Percentiles rank a stretch among this genome's conserved stretches.
phyloP scores from a whole-genome alignment of 92 coral and sea anemone species.

The Epizoanthus scotinus region DNA sequence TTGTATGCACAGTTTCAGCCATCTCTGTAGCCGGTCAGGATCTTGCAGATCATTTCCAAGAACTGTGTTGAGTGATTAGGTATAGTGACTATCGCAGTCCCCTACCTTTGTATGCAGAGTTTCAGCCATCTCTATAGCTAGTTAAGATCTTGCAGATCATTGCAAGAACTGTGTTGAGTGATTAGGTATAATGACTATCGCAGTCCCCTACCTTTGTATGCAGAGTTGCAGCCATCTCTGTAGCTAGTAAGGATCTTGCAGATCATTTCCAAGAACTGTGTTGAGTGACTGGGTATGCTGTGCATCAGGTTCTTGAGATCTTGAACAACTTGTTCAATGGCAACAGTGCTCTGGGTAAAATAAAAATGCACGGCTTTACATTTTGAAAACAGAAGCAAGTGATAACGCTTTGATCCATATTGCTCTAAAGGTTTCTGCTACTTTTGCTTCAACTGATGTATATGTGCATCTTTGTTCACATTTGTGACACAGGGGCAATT shows the following conservation, averaged over 20 bases:
- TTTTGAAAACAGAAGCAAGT: no score
- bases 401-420: no score
- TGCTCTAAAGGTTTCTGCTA: no score
- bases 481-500: no score
- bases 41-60: conserved; percentile 88
- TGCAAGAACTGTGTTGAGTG: conserved; percentile 89
- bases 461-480: no score
- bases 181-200: no score
- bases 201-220: conserved; percentile 75
- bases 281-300: conserved; percentile 86
- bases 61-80: conserved; percentile 66
- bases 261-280: conserved; percentile 96
- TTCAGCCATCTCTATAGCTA: conserved; percentile 77
- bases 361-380: not conserved
- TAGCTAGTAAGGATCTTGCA: conserved; percentile 82
- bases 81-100: no score
- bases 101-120: conserved; percentile 84
- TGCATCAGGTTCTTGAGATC: conserved; percentile 93
- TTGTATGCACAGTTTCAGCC: conserved; percentile 84
- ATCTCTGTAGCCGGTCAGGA: conserved; percentile 74
- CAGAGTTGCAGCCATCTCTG: conserved; percentile 78
- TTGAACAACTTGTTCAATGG: conserved; percentile 85
- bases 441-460: no score
- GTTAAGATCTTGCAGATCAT: conserved; percentile 90
- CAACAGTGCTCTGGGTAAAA: conserved; percentile 78